Conservation (phyloP, 2,888 invertebrate genomes). For the Diaprepes abbreviatus region DNA sequence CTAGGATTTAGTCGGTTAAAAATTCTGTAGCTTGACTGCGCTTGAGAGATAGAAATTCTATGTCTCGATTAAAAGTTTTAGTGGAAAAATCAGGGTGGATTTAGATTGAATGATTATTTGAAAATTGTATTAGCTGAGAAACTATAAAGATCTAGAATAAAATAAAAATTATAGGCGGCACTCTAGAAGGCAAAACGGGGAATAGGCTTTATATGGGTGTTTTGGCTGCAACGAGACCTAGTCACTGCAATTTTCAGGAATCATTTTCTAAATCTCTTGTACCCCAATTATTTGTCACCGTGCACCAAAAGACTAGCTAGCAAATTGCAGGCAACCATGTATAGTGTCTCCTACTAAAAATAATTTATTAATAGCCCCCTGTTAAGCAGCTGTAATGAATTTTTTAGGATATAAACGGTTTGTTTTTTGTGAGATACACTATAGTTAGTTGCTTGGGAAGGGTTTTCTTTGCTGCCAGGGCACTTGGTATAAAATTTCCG, state of each 20-base stretch:
- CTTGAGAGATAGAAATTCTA: not conserved
- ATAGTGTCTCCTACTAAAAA: not conserved
- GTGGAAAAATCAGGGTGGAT: conserved; percentile 15
- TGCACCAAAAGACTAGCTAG: not conserved
- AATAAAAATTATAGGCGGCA: conserved; percentile 16
- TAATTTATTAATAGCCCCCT: conserved; percentile 4
- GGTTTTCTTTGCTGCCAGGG: conserved; percentile 3
- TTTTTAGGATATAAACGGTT: conserved; percentile 1
- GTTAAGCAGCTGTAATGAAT: conserved; percentile 9
- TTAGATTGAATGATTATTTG: not conserved
- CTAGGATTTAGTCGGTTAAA: conserved; percentile 10
- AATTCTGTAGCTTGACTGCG: conserved; percentile 14
- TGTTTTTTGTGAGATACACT: not conserved
- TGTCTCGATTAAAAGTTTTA: conserved; percentile 5
- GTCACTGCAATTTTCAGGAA: not conserved
- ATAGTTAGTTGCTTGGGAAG: not conserved
- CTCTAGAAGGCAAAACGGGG: conserved; percentile 25
- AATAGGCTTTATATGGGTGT: conserved; percentile 22
- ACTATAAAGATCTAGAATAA: conserved; percentile 8
- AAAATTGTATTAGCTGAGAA: conserved; percentile 3
- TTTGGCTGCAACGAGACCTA: not conserved
- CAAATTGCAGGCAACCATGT: not conserved
- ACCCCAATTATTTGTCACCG: not conserved
- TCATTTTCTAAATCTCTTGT: not conserved
- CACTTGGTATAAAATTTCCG: conserved; percentile 38